These are phyloP conservation scores for Ameiurus melas DNA, from an alignment of 2,113 vertebrate genomes.

Conservation along the genomic window DNA sequence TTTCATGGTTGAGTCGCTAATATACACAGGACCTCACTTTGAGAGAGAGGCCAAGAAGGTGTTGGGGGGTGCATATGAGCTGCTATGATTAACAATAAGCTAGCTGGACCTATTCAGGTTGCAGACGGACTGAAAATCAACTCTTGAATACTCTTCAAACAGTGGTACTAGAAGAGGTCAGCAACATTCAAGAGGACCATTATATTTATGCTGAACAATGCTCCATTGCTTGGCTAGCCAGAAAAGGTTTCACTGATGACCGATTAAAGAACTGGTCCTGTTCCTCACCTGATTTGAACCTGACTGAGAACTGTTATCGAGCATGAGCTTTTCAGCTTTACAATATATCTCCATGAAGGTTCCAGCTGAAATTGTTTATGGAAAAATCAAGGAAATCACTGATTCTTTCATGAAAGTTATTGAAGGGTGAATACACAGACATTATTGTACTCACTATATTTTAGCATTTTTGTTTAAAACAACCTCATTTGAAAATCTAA, in stretches of 20 bases:
- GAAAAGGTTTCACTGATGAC: background rate
- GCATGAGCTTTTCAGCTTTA: background rate
- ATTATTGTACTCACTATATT: background rate
- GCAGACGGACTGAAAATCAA: background rate
- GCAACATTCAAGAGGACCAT: background rate
- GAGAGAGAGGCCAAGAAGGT: background rate
- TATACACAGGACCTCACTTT: conserved; percentile 7
- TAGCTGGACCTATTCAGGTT: conserved; percentile 5
- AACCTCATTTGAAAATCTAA: background rate
- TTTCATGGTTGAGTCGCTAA: background rate
- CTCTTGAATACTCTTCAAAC: background rate
- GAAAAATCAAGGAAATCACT: background rate
- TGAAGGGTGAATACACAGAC: background rate
- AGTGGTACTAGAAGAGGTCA: background rate
- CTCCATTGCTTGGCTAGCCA: background rate
- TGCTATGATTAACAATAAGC: conserved; percentile 19
- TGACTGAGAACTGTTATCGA: background rate
- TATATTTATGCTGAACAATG: background rate
- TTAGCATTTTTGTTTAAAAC: background rate
- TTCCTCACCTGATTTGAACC: background rate
- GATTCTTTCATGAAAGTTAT: background rate
- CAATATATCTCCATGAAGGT: too few species aligned
- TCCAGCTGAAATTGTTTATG: background rate
- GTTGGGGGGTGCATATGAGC: background rate
- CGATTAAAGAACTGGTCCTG: background rate